phyloP scores from a whole-genome alignment of 2,113 vertebrate genomes.

The Kryptolebias marmoratus region DNA sequence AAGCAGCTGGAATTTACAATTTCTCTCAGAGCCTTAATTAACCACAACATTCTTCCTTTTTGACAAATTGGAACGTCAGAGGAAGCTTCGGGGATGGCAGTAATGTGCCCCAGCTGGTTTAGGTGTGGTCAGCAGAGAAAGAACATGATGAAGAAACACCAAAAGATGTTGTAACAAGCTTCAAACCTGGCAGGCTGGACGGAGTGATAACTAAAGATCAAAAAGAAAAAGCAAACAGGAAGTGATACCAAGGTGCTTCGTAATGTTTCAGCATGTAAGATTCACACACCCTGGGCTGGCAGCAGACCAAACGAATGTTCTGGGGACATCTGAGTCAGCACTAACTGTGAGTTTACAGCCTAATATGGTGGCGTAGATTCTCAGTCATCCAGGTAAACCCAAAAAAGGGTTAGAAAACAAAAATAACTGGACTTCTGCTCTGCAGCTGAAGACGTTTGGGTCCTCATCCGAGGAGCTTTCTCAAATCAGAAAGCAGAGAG shows the following conservation, averaged over 20 bases:
- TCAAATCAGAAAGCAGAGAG: too few relatives aligned
- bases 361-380: too few relatives aligned
- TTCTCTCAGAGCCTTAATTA: neutral
- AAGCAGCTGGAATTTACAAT: neutral
- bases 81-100: neutral
- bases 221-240: neutral
- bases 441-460: too few relatives aligned
- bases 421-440: too few relatives aligned
- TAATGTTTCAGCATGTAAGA: neutral
- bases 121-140: neutral
- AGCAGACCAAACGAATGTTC: neutral
- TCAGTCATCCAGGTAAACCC: too few relatives aligned
- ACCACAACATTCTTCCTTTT: neutral
- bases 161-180: neutral
- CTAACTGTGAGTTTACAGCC: too few relatives aligned
- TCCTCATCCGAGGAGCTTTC: too few relatives aligned
- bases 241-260: neutral
- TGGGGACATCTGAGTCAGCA: neutral
- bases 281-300: neutral
- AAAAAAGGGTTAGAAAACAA: too few relatives aligned
- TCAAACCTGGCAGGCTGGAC: neutral
- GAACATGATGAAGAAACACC: neutral
- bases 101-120: neutral
- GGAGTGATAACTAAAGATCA: neutral
- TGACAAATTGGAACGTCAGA: neutral